phyloP scores from a whole-genome alignment of 2,797 vertebrate species.

The Rhabdophis nuchalis region DNA sequence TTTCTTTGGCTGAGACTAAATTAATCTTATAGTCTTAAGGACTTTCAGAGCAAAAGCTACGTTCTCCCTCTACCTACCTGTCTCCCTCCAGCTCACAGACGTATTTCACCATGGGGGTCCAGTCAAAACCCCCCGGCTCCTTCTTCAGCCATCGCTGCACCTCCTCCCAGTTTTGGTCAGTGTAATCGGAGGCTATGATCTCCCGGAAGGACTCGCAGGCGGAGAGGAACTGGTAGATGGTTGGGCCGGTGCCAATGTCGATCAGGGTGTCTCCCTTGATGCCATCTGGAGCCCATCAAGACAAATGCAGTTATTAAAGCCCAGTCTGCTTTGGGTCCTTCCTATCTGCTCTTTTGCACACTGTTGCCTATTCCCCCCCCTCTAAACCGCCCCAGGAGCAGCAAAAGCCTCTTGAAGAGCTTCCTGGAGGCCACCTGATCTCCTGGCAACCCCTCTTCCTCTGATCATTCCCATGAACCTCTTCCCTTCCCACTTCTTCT shows the following conservation, averaged over 20 bases:
- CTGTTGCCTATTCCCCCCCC: too few relatives aligned
- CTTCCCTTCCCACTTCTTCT: too few relatives aligned
- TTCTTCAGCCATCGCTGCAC: constrained; percentile 70
- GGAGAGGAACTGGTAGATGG: constrained; percentile 62
- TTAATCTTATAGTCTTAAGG: neutral
- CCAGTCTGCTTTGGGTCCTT: neutral
- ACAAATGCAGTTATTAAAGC: neutral
- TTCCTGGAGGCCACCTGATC: too few relatives aligned
- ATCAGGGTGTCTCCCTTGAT: constrained; percentile 65
- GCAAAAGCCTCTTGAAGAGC: too few relatives aligned
- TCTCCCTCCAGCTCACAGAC: constrained; percentile 76
- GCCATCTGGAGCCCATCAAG: constrained; percentile 56
- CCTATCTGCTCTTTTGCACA: fast-evolving
- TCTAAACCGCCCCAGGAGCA: too few relatives aligned
- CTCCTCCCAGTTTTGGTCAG: constrained; percentile 69
- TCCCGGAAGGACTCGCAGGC: constrained; percentile 61
- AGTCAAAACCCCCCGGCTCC: constrained; percentile 64
- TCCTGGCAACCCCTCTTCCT: too few relatives aligned
- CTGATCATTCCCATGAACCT: too few relatives aligned
- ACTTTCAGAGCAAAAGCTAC: too few relatives aligned
- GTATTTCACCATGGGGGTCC: constrained; percentile 52
- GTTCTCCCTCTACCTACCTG: constrained; percentile 45
- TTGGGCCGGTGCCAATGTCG: constrained; percentile 65
- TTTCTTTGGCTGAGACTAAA: too few relatives aligned
- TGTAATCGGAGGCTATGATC: constrained; percentile 58